phyloP scores from a whole-genome alignment of 2,888 invertebrate species.

The Argyra leucocephala region DNA sequence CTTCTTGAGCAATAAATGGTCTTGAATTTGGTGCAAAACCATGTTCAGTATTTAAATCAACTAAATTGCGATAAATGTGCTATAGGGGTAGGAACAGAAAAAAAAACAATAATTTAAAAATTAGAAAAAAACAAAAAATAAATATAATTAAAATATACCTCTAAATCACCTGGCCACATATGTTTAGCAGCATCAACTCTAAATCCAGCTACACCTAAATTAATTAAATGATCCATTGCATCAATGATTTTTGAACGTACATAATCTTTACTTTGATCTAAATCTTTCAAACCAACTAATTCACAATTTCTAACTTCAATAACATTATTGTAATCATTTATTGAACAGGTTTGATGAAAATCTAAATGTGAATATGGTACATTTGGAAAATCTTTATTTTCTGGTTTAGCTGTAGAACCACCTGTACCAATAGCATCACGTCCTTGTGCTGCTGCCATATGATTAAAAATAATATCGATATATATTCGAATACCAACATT shows the following conservation, averaged over 20 bases:
- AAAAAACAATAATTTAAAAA: background rate
- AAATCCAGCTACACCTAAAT: constrained; percentile 75
- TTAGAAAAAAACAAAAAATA: background rate
- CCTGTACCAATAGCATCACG: constrained; percentile 47
- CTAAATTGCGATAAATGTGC: constrained; percentile 48
- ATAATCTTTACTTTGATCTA: constrained; percentile 53
- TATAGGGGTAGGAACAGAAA: constrained; percentile 8
- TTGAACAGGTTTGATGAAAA: constrained; percentile 59
- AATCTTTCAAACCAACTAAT: constrained; percentile 62
- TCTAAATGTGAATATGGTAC: constrained; percentile 60
- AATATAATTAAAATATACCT: constrained; percentile 22
- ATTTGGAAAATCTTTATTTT: constrained; percentile 47
- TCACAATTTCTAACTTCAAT: constrained; percentile 62
- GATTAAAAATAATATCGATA: constrained; percentile 71
- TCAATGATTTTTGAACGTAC: constrained; percentile 33
- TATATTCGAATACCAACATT: constrained; percentile 67
- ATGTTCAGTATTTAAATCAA: constrained; percentile 53
- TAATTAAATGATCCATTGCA: constrained; percentile 38
- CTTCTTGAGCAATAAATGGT: constrained; percentile 66
- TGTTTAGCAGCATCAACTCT: constrained; percentile 72
- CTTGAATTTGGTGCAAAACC: constrained; percentile 55
- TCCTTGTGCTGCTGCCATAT: constrained; percentile 54
- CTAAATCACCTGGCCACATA: constrained; percentile 69
- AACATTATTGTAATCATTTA: constrained; percentile 58
- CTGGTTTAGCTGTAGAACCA: constrained; percentile 49